These are phyloP conservation scores for Hydractinia echinata DNA, from an alignment of 30 jellyfish, hydroid and myxozoan species.

Conservation along the genomic window DNA sequence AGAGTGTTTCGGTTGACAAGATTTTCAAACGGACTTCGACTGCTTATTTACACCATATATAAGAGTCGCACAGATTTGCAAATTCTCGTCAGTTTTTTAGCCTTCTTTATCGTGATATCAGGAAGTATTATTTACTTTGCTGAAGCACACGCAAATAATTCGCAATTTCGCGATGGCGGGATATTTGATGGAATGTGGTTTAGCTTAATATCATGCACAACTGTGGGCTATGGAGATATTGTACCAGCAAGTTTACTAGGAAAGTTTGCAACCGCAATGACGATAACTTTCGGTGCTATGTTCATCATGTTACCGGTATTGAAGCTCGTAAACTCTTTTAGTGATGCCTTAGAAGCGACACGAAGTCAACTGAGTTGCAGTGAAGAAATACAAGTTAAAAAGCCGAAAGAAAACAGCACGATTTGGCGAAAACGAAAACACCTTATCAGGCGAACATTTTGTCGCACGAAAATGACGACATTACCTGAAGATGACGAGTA, in stretches of 20 bases:
- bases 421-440: too few species aligned
- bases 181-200: slow-evolving; percentile 76
- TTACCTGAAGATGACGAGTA: too few species aligned
- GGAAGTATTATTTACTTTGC: slow-evolving; percentile 69
- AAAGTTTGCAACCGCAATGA: slow-evolving; percentile 48
- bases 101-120: slow-evolving; percentile 54
- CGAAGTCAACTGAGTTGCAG: neutral
- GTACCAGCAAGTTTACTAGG: slow-evolving; percentile 57
- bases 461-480: too few species aligned
- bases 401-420: neutral
- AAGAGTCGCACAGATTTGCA: slow-evolving; percentile 78
- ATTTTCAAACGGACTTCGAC: slow-evolving; percentile 76
- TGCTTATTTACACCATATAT: slow-evolving; percentile 60
- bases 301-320: slow-evolving; percentile 70
- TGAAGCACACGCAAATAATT: slow-evolving; percentile 43
- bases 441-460: too few species aligned
- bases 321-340: slow-evolving; percentile 68
- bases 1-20: slow-evolving; percentile 73
- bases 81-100: slow-evolving; percentile 57
- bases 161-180: slow-evolving; percentile 43
- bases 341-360: slow-evolving; percentile 80
- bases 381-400: neutral
- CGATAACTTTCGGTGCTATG: slow-evolving; percentile 74
- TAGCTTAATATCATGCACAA: slow-evolving; percentile 76
- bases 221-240: slow-evolving; percentile 84